Percentiles rank a stretch among this genome's conserved stretches.
Evolutionary conservation across 1,140 invertebrate species (phyloP).

Genomic region (Drosophila watanabei): DNA sequence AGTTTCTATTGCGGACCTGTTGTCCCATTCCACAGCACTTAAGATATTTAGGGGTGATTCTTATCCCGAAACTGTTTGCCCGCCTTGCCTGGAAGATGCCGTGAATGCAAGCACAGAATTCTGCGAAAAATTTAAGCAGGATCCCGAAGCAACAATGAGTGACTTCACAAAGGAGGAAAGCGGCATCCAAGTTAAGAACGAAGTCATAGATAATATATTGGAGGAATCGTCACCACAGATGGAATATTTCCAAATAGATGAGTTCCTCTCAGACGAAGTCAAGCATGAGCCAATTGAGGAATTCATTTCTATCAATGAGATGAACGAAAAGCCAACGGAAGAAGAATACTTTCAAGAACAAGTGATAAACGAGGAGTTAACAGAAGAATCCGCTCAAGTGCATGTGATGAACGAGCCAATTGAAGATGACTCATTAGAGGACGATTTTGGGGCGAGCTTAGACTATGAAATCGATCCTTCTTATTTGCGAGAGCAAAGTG

Average conservation of each 20-base stretch:
- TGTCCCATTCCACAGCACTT: not conserved
- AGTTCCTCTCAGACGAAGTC: not conserved
- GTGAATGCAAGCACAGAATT: not conserved
- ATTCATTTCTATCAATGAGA: not conserved
- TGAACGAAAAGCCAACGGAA: not conserved
- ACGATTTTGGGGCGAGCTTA: not conserved
- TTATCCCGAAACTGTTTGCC: not conserved
- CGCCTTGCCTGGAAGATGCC: not conserved
- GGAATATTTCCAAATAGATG: conserved; percentile 9
- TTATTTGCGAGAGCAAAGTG: not conserved
- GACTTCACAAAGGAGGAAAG: not conserved
- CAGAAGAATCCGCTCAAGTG: not conserved
- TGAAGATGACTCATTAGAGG: not conserved
- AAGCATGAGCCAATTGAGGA: not conserved
- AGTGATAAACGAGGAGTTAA: no score
- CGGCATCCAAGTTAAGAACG: not conserved
- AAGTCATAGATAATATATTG: not conserved
- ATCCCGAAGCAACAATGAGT: not conserved
- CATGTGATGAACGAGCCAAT: not conserved
- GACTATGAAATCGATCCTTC: conserved; percentile 9
- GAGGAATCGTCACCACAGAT: conserved; percentile 6
- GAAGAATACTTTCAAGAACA: not conserved
- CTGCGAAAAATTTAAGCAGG: not conserved
- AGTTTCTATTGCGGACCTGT: not conserved
- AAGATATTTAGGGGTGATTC: not conserved